Conservation (phyloP, 2,113 vertebrate species). For the Marmota monax region DNA sequence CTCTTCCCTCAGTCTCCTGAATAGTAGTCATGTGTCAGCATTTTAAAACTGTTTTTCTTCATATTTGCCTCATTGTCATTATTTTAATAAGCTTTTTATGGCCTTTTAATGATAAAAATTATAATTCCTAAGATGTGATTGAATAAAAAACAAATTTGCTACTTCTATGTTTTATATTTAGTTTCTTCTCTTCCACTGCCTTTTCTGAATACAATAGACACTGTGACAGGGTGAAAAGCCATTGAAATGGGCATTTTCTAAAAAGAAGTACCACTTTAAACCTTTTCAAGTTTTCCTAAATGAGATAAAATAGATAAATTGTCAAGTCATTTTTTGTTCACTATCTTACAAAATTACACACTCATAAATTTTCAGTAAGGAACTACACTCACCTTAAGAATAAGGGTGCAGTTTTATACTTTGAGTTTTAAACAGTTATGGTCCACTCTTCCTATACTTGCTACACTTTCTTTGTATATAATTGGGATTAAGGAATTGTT, state of each 20-base stretch:
- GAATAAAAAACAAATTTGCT: constrained; percentile 49
- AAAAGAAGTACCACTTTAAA: constrained; percentile 41
- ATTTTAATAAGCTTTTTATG: constrained; percentile 38
- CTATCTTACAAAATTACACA: constrained; percentile 26
- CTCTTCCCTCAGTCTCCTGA: no score
- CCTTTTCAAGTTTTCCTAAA: constrained; percentile 7
- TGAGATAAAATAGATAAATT: constrained; percentile 53
- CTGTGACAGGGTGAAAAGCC: background rate
- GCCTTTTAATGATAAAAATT: constrained; percentile 54
- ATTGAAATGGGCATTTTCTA: constrained; percentile 49
- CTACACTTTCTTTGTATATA: constrained; percentile 35
- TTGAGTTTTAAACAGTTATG: constrained; percentile 70
- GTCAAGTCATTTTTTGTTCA: constrained; percentile 30
- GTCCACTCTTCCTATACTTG: constrained; percentile 35
- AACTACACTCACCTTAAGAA: constrained; percentile 52
- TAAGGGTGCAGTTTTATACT: constrained; percentile 51
- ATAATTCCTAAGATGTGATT: constrained; percentile 23
- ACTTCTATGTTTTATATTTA: constrained; percentile 25
- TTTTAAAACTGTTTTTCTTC: constrained; percentile 33
- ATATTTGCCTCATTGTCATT: constrained; percentile 39
- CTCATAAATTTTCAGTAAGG: constrained; percentile 41
- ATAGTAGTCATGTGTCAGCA: background rate
- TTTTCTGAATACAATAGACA: constrained; percentile 41
- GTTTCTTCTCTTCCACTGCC: background rate
- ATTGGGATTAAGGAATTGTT: constrained; percentile 54